These are phyloP conservation scores for Planococcus citri DNA, from an alignment of 1,140 invertebrate species.

Conservation along the genomic window DNA sequence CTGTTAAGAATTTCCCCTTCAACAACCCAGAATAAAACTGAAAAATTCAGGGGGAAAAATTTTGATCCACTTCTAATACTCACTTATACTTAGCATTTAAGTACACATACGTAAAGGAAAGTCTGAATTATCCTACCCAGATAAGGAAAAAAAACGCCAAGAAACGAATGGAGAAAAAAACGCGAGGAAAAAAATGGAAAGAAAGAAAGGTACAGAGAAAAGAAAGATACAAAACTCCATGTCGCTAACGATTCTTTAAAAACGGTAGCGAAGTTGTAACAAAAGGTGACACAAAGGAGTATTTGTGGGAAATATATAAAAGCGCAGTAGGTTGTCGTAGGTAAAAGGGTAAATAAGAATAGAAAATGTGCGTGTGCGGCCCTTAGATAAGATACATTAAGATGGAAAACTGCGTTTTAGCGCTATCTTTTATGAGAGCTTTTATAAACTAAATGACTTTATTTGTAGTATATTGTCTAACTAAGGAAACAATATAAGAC, in stretches of 20 bases:
- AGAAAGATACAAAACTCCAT: neutral
- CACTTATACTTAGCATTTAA: too few relatives aligned
- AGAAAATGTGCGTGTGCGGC: conserved; percentile 16
- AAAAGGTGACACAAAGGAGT: conserved; percentile 6
- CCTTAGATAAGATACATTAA: conserved; percentile 18
- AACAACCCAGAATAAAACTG: too few relatives aligned
- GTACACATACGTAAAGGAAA: too few relatives aligned
- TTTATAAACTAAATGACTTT: conserved; percentile 18
- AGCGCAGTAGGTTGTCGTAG: neutral
- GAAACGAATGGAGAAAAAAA: too few relatives aligned
- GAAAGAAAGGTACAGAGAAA: neutral
- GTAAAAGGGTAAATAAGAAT: conserved; percentile 19
- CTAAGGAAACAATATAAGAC: neutral
- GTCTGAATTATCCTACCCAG: too few relatives aligned
- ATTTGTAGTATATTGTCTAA: conserved; percentile 14
- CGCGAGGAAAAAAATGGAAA: neutral
- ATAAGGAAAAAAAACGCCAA: too few relatives aligned
- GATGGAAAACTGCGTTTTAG: conserved; percentile 10
- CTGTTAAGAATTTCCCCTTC: too few relatives aligned
- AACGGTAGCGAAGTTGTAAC: neutral
- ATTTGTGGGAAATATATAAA: neutral
- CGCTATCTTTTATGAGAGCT: conserved; percentile 9
- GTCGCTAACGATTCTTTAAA: neutral
- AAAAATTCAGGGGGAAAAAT: too few relatives aligned
- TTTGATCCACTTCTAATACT: too few relatives aligned